Base-by-base conservation (phyloP, 53 echinoderm and acorn worm genomes). In the Mesocentrotus franciscanus region DNA sequence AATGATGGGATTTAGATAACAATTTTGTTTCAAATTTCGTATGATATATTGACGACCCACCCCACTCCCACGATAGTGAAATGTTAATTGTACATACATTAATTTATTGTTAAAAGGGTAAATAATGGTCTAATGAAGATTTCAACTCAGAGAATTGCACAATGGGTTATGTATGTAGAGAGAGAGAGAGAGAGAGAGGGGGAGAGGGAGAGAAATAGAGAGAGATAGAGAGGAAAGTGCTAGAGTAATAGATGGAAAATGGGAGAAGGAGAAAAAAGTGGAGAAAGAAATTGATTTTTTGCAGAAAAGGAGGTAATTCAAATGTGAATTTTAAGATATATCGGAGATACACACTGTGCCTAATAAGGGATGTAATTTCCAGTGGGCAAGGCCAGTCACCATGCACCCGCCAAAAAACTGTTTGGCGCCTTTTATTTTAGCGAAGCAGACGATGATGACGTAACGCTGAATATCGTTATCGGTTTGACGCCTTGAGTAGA, bases 391-490 rank as follows among this genome's bases (percentile, higher is more conserved):
- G 91, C 61, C 90, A 29, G 59, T 32, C 26, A 33, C 36, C 91
- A 66, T 20, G 91, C 12, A 36, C 57, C 39, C 66, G 36, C 62
- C 91, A 91, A 66, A 66, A 66, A 91, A 29, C 7, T 20, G 22
- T 66, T 91, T 91, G 91, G 91, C 66, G 91, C 91, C 62, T 35
- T 91, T 60, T 22, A 9, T 27, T 29, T 4, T 34, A 35, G 15
- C 22, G 22, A 20, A 11, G 74, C 92, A 66, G 66, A 55, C 27
- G 62, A 61, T 87, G 61, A 90, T 92, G 92, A 92, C 92, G 92
- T 92, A 92, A 92, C 56, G 18, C 74, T 16, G 64, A 39, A 18
- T 56, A 72, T 92, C 92, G 26, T 92, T 92, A 92, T 92, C 49
- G 55, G 71, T 72, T 72, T 70, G 56, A 92, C 92, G 75, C 92